These are phyloP conservation scores for Drosophila hamatofila DNA, from an alignment of 2,888 invertebrate genomes.

Conservation along the genomic window DNA sequence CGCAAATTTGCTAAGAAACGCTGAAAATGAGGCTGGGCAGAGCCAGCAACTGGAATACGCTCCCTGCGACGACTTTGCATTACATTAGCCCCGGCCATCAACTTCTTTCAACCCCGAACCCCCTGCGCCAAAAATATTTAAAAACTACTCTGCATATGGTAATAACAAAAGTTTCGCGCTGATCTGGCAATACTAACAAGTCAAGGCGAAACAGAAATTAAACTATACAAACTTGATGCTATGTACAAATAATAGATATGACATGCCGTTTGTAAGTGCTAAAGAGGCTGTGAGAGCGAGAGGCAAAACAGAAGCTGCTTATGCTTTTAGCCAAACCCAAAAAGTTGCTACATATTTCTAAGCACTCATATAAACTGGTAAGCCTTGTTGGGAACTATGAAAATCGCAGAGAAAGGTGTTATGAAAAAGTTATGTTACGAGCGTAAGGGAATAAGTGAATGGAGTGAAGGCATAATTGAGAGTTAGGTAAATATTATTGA, in stretches of 20 bases:
- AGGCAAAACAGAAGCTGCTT: not conserved
- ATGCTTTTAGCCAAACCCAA: not conserved
- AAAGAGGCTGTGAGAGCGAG: not conserved
- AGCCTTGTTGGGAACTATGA: not conserved
- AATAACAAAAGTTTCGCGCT: constrained; percentile 41
- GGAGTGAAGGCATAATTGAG: not conserved
- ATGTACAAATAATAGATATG: not conserved
- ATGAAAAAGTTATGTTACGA: not conserved
- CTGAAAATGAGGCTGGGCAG: constrained; percentile 39
- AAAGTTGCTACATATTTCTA: not conserved
- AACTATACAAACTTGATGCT: not conserved
- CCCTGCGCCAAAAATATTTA: not conserved
- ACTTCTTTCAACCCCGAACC: not conserved
- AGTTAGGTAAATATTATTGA: not conserved
- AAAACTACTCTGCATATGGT: constrained; percentile 50
- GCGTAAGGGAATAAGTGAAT: not conserved
- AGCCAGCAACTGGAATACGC: constrained; percentile 33
- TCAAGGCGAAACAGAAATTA: constrained; percentile 11
- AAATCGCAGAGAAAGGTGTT: not conserved
- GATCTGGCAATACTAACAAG: constrained; percentile 17
- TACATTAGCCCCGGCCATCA: constrained; percentile 32
- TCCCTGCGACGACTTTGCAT: constrained; percentile 46
- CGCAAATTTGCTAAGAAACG: constrained; percentile 68
- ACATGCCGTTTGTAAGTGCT: not conserved
- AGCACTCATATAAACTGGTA: not conserved